Conservation (phyloP, 2,888 invertebrate genomes). For the Rhingia campestris region DNA sequence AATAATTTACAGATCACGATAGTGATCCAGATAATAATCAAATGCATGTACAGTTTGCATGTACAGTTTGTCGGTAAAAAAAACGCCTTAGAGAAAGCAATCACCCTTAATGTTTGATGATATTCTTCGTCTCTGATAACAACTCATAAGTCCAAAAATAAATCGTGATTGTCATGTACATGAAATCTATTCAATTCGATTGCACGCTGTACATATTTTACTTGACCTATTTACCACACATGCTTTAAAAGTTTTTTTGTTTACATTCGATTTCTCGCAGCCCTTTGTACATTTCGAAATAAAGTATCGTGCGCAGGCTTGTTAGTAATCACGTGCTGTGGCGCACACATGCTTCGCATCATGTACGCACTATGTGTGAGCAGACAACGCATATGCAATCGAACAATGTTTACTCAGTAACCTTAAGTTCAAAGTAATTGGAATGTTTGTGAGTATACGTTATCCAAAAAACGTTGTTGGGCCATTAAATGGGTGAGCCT, state of each 20-base stretch:
- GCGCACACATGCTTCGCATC: constrained; percentile 39
- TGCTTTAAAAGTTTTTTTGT: constrained; percentile 15
- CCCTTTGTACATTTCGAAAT: constrained; percentile 33
- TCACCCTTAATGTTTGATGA: no score
- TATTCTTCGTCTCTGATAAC: no score
- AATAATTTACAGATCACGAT: no score
- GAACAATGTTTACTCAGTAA: constrained; percentile 3
- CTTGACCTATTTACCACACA: constrained; percentile 39
- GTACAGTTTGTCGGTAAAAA: no score
- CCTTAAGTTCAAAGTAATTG: neutral
- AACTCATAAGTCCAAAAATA: no score
- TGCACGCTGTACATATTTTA: constrained; percentile 1
- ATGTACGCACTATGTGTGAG: constrained; percentile 13
- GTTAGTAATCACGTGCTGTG: constrained; percentile 8
- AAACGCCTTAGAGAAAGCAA: no score
- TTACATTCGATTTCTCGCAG: constrained; percentile 1
- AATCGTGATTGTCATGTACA: neutral
- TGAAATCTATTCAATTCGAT: neutral
- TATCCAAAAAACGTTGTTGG: no score
- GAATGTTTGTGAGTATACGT: no score
- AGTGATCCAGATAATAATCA: no score
- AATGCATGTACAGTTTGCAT: no score
- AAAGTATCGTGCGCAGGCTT: neutral
- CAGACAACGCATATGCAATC: neutral
- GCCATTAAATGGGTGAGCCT: neutral